These are phyloP conservation scores for Chauna torquata DNA, from an alignment of 2,113 vertebrate species.

Conservation along the genomic window DNA sequence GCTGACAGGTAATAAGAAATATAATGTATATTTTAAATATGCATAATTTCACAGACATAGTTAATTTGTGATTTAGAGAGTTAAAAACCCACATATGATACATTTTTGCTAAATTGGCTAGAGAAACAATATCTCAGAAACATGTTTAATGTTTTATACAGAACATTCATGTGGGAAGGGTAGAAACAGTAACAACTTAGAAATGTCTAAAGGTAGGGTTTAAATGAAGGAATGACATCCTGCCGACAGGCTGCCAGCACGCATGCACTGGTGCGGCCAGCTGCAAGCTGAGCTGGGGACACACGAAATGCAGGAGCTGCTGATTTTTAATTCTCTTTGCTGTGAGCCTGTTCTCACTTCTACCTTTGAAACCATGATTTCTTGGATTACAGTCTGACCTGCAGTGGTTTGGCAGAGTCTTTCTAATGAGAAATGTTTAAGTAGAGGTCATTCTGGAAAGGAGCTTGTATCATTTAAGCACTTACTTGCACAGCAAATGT, in stretches of 20 bases:
- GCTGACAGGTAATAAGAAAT: neutral
- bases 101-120: neutral
- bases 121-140: neutral
- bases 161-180: neutral
- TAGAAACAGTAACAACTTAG: neutral
- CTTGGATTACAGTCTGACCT: neutral
- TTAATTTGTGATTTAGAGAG: neutral
- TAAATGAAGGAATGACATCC: neutral
- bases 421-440: neutral
- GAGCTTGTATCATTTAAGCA: neutral
- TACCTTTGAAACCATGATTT: neutral
- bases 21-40: neutral
- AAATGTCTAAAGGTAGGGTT: neutral
- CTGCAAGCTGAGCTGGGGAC: neutral
- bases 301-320: neutral
- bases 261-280: too few relatives aligned
- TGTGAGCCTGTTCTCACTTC: neutral
- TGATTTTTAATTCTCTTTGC: neutral
- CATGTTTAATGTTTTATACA: neutral
- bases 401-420: neutral
- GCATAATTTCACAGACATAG: neutral
- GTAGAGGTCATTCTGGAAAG: neutral
- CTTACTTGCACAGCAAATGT: neutral
- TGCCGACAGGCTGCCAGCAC: accelerated
- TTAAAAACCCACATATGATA: neutral